Evolutionary conservation across 2,888 invertebrate species (phyloP).

Genomic region (Sthenelais limicola): DNA sequence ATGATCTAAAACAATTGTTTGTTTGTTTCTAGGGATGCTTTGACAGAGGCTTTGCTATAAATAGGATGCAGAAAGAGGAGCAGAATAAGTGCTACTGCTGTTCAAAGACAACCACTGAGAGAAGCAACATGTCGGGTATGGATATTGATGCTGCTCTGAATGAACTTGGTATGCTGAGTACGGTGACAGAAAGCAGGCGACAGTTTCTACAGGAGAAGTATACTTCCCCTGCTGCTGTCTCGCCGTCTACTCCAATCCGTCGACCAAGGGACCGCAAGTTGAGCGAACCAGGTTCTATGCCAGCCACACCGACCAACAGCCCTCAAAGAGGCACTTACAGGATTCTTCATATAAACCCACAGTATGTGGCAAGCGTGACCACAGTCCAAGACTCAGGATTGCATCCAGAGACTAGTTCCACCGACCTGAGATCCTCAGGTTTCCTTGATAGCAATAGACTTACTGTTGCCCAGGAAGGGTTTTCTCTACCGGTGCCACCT

Average conservation of each 20-base stretch:
- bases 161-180: slow-evolving; percentile 69
- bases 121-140: slow-evolving; percentile 49
- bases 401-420: not conserved
- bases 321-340: slow-evolving; percentile 50
- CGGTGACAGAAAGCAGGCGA: slow-evolving; percentile 62
- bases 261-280: slow-evolving; percentile 40
- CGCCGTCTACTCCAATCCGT: slow-evolving; percentile 4
- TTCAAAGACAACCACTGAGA: slow-evolving; percentile 40
- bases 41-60: no score
- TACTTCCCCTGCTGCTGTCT: not conserved
- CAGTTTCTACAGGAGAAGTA: slow-evolving; percentile 58
- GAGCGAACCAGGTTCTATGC: slow-evolving; percentile 38
- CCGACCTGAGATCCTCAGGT: not conserved
- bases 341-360: slow-evolving; percentile 60
- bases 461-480: not conserved
- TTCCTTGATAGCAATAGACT: slow-evolving; percentile 4
- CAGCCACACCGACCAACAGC: slow-evolving; percentile 42
- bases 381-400: not conserved
- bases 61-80: slow-evolving; percentile 19
- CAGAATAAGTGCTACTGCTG: slow-evolving; percentile 54
- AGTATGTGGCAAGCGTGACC: slow-evolving; percentile 59
- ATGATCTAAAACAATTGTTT: no score
- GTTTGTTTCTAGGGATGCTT: no score
- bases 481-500: slow-evolving; percentile 9
- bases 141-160: slow-evolving; percentile 65